Base-by-base conservation (phyloP, 2,797 vertebrate genomes). In the Natrix natrix region DNA sequence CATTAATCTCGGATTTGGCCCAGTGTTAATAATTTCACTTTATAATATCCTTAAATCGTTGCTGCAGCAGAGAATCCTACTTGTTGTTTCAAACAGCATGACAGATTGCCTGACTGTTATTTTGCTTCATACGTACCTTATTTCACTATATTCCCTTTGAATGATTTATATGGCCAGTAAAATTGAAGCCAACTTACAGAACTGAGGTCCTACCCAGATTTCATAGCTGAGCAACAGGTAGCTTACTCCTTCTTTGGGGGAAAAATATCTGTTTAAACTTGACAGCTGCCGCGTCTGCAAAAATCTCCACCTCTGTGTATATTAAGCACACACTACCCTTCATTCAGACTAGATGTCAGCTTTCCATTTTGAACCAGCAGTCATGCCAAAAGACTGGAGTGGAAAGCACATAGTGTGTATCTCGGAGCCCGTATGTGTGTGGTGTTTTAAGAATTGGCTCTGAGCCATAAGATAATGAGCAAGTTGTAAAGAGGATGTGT, bases 321-420 rank as follows among this genome's bases (percentile, higher is more conserved):
- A 32, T 37, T 13, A 3, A n/a, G 20, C 54, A 20, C 57, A 91
- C n/a, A 4, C 55, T 56, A 83, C 55, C 48, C 43, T 86, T 66
- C 37, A 32, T 90, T 87, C 83, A 87, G 83, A 86, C 24, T 52
- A 74, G 52, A 87, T 37, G n/a, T 86, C 74, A 66, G 24, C 20
- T 66, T 90, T 61, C 60, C 43, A 52, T 83, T 91, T 91, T 88
- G 92, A 93, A 74, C 78, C 56, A 37, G 28, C 5, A 78, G 26
- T 66, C 63, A 88, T 88, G 90, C 63, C 90, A 83, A 91, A 91
- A 61, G 20, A n/a, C 63, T 28, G 22, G 43, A 37, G 86, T 88
- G 20, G 92, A 74, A 91, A 91, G 83, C 32, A 59, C 89, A 54
- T 14, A 5, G 11, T 78, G 61, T 74, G 28, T 78, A 48, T 22